A percentile compares a stretch with the other conserved stretches of the same genome.
phyloP scores from a whole-genome alignment of 1,140 invertebrate species.

The Bombus soroeensis region DNA sequence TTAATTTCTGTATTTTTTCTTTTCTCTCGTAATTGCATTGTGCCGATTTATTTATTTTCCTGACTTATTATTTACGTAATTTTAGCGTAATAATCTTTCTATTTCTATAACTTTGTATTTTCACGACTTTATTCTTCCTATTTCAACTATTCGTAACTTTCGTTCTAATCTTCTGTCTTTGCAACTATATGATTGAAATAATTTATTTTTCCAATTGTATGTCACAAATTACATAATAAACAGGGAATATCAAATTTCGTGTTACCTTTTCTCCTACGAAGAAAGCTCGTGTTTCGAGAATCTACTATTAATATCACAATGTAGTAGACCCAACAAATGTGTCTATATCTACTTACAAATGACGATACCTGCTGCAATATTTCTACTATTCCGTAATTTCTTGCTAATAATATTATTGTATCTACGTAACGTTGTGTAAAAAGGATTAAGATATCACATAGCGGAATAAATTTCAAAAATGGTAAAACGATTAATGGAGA shows the following conservation, averaged over 20 bases:
- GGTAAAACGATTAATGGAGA: background rate
- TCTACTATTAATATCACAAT: constrained; percentile 14
- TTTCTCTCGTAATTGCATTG: background rate
- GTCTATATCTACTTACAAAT: background rate
- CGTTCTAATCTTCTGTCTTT: too few relatives aligned
- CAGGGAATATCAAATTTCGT: background rate
- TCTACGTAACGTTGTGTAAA: background rate
- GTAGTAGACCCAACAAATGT: background rate
- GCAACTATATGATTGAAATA: background rate
- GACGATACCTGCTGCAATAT: background rate
- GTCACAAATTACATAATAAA: background rate
- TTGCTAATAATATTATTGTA: background rate
- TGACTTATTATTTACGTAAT: background rate
- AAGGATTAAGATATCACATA: background rate
- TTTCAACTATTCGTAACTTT: background rate
- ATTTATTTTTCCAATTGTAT: background rate
- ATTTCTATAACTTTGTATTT: background rate
- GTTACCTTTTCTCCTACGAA: background rate
- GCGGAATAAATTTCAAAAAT: background rate
- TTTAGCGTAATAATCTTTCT: background rate
- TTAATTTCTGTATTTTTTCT: background rate
- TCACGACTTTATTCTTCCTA: background rate
- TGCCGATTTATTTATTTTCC: background rate
- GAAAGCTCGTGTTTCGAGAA: background rate
- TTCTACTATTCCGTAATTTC: background rate